Evolutionary conservation across 2,888 invertebrate species (phyloP), one percentile per base, ranked within the genome.

Genomic region (Acleris sparsana): DNA sequence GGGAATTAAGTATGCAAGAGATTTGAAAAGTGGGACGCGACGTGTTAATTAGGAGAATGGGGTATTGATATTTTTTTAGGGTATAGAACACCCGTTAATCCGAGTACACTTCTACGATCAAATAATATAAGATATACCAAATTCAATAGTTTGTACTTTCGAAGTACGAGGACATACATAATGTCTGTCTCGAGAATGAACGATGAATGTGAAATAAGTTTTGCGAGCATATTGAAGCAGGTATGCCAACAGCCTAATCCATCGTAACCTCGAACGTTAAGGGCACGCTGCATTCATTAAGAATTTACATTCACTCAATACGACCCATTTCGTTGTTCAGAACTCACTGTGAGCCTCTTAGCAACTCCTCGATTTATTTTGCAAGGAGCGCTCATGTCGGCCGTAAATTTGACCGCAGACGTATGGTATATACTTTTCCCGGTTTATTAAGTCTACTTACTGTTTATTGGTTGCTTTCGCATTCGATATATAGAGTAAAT

Each of bases 251-350:
- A 20, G 16, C 66, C 66, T 62, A 53, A 66, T 57, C 48, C 57
- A 33, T 29, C 43, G 49, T 69, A 76, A 74, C 74, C 76, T 74
- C 64, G 63, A 71, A 71, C 70, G 73, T 69, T 71, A 74, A 78
- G 75, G 80, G 76, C 75, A 76, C 76, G 75, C 78, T 65, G 56
- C 73, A 71, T 79, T 84, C 84, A 84, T 88, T 85, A 87, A 80
- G 75, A 80, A 89, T 89, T 88, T 84, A 88, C 83, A 86, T 86
- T 88, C 88, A 83, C 84, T 87, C 88, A 85, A 86, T 85, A 81
- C 67, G 69, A 62, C 57, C 71, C 67, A 62, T 57, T 68, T 56
- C 46, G 60, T 51, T 56, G 61, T 53, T 67, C 51, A 48, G 64
- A 59, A 65, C 61, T 68, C 55, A 65, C 57, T 65, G 66, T 53